Evolutionary conservation across 64 coral and sea anemone species (phyloP).

Genomic region (Trachythela sp.): DNA sequence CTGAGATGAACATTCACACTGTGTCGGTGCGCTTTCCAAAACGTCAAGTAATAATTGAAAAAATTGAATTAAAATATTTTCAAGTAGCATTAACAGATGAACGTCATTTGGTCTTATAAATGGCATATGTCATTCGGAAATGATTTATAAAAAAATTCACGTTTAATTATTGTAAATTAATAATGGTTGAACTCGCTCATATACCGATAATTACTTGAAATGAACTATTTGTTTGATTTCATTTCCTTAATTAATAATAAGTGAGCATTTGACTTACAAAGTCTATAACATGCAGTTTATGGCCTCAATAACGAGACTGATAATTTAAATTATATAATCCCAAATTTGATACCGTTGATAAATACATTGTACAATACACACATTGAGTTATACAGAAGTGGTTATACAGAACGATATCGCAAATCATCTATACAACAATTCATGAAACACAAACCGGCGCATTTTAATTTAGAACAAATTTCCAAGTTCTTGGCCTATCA

Average conservation of each 20-base stretch:
- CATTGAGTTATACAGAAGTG: too few relatives aligned
- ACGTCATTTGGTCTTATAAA: neutral
- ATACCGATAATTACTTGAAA: neutral
- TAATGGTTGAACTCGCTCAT: neutral
- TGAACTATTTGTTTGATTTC: neutral
- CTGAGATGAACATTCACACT: neutral
- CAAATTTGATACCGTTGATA: too few relatives aligned
- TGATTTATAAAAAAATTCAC: neutral
- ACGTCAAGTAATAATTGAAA: neutral
- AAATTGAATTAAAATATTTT: conserved; percentile 27
- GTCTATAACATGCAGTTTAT: too few relatives aligned
- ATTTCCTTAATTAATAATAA: neutral
- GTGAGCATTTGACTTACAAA: too few relatives aligned
- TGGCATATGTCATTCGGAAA: neutral
- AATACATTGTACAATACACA: too few relatives aligned
- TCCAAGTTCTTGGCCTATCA: too few relatives aligned
- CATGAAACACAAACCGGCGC: too few relatives aligned
- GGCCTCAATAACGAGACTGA: too few relatives aligned
- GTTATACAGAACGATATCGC: too few relatives aligned
- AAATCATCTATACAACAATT: too few relatives aligned
- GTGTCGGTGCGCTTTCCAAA: neutral
- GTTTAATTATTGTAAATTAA: neutral
- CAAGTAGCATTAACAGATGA: neutral
- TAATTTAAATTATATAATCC: too few relatives aligned
- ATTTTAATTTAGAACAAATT: too few relatives aligned